Evolutionary conservation across 2,113 vertebrate species (phyloP).

Genomic region (Columbina picui): DNA sequence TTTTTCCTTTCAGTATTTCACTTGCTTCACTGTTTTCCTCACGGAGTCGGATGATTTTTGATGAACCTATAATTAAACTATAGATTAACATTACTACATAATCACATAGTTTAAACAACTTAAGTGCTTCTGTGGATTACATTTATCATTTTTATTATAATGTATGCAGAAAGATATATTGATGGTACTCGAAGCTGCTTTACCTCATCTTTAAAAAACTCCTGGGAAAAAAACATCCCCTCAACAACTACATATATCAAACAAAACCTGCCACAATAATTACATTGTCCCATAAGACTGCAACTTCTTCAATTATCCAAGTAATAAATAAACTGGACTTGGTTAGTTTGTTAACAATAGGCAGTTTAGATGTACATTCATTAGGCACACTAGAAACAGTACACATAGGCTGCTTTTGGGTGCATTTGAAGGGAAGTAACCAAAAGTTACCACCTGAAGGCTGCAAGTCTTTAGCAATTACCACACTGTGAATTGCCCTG

Average conservation of each 20-base stretch:
- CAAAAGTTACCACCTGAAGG: neutral
- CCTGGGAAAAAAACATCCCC: neutral
- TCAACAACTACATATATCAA: neutral
- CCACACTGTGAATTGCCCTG: neutral
- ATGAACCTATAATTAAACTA: slow-evolving; percentile 76
- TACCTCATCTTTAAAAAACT: neutral
- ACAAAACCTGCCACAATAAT: neutral
- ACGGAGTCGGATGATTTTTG: slow-evolving; percentile 86
- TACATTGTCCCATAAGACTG: neutral
- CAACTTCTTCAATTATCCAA: neutral
- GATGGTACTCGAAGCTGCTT: neutral
- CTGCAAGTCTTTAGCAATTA: neutral
- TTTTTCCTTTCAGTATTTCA: slow-evolving; percentile 82
- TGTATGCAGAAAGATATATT: neutral
- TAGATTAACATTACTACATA: neutral
- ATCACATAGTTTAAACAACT: neutral
- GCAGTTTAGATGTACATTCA: neutral
- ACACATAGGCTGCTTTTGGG: neutral
- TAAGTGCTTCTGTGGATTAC: neutral
- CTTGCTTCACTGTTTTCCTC: slow-evolving; percentile 84
- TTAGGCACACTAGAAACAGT: neutral
- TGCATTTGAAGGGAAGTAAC: neutral
- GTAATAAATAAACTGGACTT: neutral
- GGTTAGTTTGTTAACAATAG: neutral
- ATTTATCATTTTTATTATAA: neutral